phyloP scores from a whole-genome alignment of 2,888 invertebrate species.

The Machimus atricapillus region DNA sequence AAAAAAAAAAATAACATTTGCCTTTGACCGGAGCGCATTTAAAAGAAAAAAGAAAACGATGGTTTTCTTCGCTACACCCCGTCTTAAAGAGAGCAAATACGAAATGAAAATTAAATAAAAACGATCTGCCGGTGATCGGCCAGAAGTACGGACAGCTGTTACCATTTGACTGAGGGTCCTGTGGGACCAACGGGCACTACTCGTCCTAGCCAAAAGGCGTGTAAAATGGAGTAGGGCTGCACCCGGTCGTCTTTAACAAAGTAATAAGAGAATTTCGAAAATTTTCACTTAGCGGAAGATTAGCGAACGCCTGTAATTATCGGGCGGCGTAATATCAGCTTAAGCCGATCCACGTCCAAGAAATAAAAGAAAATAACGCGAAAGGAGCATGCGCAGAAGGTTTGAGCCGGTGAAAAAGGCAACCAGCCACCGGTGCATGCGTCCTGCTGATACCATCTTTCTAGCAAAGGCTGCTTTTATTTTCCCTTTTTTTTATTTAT shows the following conservation, averaged over 20 bases:
- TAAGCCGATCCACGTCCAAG: neutral
- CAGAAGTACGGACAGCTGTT: constrained; percentile 30
- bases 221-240: neutral
- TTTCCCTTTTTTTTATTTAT: neutral
- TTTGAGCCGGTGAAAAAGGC: neutral
- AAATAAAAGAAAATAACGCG: neutral
- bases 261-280: neutral
- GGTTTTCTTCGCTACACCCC: neutral
- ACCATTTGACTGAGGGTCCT: neutral
- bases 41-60: neutral
- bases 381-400: neutral
- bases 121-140: neutral
- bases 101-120: neutral
- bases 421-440: constrained; percentile 7
- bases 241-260: neutral
- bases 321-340: neutral
- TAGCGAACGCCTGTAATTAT: constrained; percentile 21
- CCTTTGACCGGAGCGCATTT: neutral
- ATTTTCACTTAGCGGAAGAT: constrained; percentile 21
- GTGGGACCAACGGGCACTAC: neutral
- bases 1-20: neutral
- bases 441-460: constrained; percentile 5
- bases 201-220: neutral
- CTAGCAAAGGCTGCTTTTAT: neutral
- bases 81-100: neutral